These are phyloP conservation scores for Cheilosia scutellata DNA, from an alignment of 2,888 invertebrate species.

Conservation along the genomic window DNA sequence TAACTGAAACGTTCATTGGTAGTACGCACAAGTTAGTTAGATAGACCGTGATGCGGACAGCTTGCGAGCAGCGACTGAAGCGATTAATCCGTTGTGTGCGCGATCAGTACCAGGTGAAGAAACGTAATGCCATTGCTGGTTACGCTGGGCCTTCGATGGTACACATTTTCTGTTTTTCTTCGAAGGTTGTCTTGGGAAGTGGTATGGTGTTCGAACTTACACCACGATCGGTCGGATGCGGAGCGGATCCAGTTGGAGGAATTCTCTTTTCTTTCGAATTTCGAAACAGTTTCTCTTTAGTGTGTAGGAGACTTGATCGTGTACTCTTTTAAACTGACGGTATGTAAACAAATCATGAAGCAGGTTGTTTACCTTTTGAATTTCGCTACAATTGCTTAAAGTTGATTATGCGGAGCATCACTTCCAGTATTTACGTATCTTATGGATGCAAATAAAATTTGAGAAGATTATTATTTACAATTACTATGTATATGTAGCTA, in stretches of 20 bases:
- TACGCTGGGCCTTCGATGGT: slow-evolving; percentile 52
- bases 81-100: slow-evolving; percentile 51
- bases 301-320: neutral
- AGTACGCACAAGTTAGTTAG: slow-evolving; percentile 60
- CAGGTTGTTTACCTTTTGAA: slow-evolving; percentile 73
- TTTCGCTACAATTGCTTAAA: slow-evolving; percentile 41
- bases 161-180: slow-evolving; percentile 46
- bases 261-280: slow-evolving; percentile 56
- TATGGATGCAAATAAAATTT: no score
- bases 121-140: slow-evolving; percentile 54
- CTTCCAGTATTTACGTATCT: no score
- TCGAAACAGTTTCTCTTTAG: slow-evolving; percentile 56
- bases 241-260: neutral
- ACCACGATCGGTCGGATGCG: slow-evolving; percentile 14
- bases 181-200: slow-evolving; percentile 24
- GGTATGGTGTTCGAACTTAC: slow-evolving; percentile 7
- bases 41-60: slow-evolving; percentile 59
- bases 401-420: no score
- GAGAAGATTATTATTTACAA: no score
- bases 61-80: slow-evolving; percentile 26
- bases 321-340: slow-evolving; percentile 38
- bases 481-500: no score
- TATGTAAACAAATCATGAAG: slow-evolving; percentile 70
- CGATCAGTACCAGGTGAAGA: slow-evolving; percentile 50
- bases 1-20: slow-evolving; percentile 79